Conservation (phyloP, 2,113 vertebrate species). For the Amazona vittata region DNA sequence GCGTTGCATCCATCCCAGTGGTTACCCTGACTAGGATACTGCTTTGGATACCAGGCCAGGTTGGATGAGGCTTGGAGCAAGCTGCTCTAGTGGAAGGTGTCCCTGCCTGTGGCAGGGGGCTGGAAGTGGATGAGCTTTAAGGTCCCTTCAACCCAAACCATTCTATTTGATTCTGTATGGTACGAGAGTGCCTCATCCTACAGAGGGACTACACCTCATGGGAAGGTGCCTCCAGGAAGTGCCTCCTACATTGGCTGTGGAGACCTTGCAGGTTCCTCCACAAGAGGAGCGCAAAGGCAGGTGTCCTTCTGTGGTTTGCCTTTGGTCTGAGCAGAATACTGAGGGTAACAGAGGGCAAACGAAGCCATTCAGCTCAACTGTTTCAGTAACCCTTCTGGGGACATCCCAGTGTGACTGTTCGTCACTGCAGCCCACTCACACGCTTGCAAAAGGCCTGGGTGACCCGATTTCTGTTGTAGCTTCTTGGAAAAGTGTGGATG, state of each 20-base stretch:
- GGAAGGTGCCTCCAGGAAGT: background rate
- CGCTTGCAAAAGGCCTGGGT: background rate
- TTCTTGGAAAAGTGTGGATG: background rate
- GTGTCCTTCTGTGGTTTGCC: too few relatives aligned
- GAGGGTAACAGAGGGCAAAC: background rate
- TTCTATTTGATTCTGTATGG: background rate
- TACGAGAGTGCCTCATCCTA: background rate
- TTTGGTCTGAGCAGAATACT: accelerated
- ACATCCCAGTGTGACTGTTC: accelerated
- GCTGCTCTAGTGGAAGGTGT: background rate
- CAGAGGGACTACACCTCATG: background rate
- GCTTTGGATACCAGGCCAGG: background rate
- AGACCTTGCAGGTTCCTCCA: background rate
- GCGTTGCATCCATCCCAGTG: accelerated
- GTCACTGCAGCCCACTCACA: background rate
- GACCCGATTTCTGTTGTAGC: background rate
- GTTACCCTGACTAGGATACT: background rate
- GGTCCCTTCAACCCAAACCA: background rate
- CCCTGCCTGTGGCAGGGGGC: background rate
- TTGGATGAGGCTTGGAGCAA: background rate
- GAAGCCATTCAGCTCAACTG: accelerated
- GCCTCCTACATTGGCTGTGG: accelerated
- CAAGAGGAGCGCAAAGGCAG: background rate
- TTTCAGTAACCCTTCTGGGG: background rate
- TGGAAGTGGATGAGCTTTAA: background rate